These are phyloP conservation scores for Hafferia zeledoni DNA, from an alignment of 2,797 vertebrate genomes.

Conservation along the genomic window DNA sequence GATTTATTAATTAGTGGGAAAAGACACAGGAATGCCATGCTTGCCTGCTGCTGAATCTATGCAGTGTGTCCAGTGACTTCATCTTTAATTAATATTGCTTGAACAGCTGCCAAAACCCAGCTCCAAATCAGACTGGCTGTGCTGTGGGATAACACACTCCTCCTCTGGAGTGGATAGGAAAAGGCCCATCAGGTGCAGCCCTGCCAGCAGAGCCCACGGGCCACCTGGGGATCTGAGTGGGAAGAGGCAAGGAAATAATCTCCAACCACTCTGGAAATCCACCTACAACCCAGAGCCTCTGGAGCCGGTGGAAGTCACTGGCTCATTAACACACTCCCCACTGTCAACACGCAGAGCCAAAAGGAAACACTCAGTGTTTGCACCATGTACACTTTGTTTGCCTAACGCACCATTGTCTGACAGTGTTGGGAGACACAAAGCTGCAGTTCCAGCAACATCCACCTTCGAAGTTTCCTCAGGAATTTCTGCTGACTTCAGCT, in stretches of 20 bases:
- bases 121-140: background rate
- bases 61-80: background rate
- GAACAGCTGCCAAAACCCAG: background rate
- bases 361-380: background rate
- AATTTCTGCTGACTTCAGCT: background rate
- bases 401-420: background rate
- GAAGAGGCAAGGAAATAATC: background rate
- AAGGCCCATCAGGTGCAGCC: background rate
- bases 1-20: constrained; percentile 26
- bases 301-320: background rate
- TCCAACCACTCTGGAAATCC: background rate
- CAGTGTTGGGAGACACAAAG: background rate
- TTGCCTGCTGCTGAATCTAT: background rate
- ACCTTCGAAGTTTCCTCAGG: background rate
- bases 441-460: background rate
- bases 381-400: background rate
- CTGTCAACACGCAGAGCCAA: background rate
- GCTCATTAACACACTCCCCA: background rate
- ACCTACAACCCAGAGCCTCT: background rate
- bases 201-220: background rate
- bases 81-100: constrained; percentile 1
- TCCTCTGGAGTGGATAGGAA: background rate
- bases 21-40: background rate
- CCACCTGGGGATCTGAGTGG: background rate
- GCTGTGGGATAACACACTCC: background rate